These are phyloP conservation scores for Hemistola chrysoprasaria DNA, from an alignment of 2,888 invertebrate species.

Conservation along the genomic window DNA sequence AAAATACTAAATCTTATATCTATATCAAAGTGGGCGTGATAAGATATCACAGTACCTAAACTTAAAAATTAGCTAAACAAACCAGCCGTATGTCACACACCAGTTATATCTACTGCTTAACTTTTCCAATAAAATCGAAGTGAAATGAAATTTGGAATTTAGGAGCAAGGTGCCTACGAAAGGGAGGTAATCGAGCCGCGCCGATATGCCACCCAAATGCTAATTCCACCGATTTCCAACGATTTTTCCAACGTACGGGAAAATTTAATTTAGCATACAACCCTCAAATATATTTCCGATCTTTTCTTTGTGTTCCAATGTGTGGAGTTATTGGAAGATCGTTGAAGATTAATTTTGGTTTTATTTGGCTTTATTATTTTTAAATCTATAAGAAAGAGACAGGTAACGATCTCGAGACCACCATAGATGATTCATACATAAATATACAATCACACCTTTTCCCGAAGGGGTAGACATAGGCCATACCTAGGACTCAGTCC, in stretches of 20 bases:
- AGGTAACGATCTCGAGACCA: too few species aligned
- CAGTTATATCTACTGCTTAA: slow-evolving; percentile 63
- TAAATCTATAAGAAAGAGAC: too few species aligned
- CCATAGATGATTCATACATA: too few species aligned
- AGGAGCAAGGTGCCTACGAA: slow-evolving; percentile 44
- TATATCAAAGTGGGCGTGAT: too few species aligned
- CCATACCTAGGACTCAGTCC: too few species aligned
- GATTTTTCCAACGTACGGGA: slow-evolving; percentile 29
- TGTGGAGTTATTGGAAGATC: slow-evolving; percentile 13
- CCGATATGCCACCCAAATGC: slow-evolving; percentile 47
- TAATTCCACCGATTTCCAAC: slow-evolving; percentile 53
- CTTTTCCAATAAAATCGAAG: slow-evolving; percentile 77
- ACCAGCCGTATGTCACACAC: slow-evolving; percentile 33
- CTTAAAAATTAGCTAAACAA: slow-evolving; percentile 17
- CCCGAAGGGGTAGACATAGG: too few species aligned
- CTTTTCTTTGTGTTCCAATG: slow-evolving; percentile 11
- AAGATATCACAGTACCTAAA: too few species aligned
- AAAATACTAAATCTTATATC: not conserved
- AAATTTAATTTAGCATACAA: slow-evolving; percentile 50
- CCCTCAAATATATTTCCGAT: slow-evolving; percentile 33
- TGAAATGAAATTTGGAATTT: slow-evolving; percentile 74
- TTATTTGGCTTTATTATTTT: too few species aligned
- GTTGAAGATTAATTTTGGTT: too few species aligned
- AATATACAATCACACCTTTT: too few species aligned
- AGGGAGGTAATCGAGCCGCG: slow-evolving; percentile 57